phyloP scores from a whole-genome alignment of 2,888 invertebrate genomes.

The Pterostichus niger region DNA sequence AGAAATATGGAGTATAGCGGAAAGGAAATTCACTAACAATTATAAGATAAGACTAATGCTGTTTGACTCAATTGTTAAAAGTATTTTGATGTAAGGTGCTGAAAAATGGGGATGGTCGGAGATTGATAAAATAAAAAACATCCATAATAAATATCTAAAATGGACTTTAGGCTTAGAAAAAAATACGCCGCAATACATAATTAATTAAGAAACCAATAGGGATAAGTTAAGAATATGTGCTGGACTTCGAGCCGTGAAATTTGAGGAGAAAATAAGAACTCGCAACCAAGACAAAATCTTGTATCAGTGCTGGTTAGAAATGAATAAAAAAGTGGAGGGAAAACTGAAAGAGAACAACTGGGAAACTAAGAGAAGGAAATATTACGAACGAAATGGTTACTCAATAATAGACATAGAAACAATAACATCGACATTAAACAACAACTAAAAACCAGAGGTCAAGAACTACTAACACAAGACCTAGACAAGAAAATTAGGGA shows the following conservation, averaged over 20 bases:
- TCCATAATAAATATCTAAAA: conserved; percentile 44
- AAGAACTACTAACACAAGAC: background rate
- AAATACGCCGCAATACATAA: conserved; percentile 31
- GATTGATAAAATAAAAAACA: conserved; percentile 16
- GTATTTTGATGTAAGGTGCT: conserved; percentile 46
- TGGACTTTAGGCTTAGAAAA: conserved; percentile 56
- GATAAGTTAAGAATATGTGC: conserved; percentile 35
- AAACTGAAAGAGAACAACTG: conserved; percentile 5
- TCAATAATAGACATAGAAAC: conserved; percentile 2
- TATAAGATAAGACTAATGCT: conserved; percentile 16
- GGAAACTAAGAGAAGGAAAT: background rate
- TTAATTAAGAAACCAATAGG: conserved; percentile 55
- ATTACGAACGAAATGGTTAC: conserved; percentile 19
- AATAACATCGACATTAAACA: background rate
- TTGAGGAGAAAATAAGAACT: conserved; percentile 28
- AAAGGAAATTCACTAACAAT: conserved; percentile 52
- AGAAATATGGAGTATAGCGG: conserved; percentile 52
- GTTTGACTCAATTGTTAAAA: conserved; percentile 43
- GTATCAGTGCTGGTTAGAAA: conserved; percentile 9
- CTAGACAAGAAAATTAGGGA: background rate
- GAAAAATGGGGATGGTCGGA: conserved; percentile 57
- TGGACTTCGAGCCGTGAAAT: background rate
- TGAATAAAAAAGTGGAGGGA: conserved; percentile 12
- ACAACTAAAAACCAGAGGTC: background rate
- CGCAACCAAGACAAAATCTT: background rate